phyloP scores from a whole-genome alignment of 2,797 vertebrate species.

The Scarus forsteni region DNA sequence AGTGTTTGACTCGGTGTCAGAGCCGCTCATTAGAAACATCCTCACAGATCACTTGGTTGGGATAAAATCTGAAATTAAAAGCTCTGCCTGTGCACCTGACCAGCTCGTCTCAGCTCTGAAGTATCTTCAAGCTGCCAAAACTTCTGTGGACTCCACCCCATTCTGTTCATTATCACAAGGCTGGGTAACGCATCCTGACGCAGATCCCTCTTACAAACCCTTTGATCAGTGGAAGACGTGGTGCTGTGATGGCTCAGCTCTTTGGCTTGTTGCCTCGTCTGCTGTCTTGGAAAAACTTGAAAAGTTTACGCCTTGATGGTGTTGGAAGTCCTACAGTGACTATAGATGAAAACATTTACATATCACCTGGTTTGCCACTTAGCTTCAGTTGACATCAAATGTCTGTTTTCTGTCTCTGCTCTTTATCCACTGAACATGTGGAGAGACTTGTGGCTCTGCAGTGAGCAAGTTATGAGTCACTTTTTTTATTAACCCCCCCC shows the following conservation, averaged over 20 bases:
- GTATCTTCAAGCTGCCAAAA: slow-evolving; percentile 19
- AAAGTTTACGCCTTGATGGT: neutral
- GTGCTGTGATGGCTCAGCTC: neutral
- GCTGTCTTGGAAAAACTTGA: slow-evolving; percentile 18
- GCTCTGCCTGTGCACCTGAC: slow-evolving; percentile 17
- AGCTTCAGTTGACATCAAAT: neutral
- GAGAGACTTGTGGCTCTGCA: slow-evolving; percentile 2
- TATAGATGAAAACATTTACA: neutral
- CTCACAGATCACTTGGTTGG: slow-evolving; percentile 8
- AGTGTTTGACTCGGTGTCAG: slow-evolving; percentile 7
- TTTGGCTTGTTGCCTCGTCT: slow-evolving; percentile 26
- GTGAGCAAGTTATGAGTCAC: neutral
- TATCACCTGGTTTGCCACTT: rapidly evolving
- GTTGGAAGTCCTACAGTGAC: slow-evolving; percentile 37
- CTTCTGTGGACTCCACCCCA: neutral
- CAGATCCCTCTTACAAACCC: slow-evolving; percentile 40
- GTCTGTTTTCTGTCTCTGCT: slow-evolving; percentile 9
- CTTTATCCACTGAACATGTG: neutral
- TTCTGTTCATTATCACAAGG: neutral
- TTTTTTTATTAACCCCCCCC: neutral
- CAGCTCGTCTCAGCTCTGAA: slow-evolving; percentile 20
- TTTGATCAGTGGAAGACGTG: slow-evolving; percentile 59
- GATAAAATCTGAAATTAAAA: slow-evolving; percentile 28
- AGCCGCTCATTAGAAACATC: slow-evolving; percentile 22
- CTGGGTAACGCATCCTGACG: slow-evolving; percentile 45